A percentile compares a stretch with the other conserved stretches of the same genome.
Evolutionary conservation across 2,888 invertebrate genomes (phyloP).

Genomic region (Caradrina clavipalpis): DNA sequence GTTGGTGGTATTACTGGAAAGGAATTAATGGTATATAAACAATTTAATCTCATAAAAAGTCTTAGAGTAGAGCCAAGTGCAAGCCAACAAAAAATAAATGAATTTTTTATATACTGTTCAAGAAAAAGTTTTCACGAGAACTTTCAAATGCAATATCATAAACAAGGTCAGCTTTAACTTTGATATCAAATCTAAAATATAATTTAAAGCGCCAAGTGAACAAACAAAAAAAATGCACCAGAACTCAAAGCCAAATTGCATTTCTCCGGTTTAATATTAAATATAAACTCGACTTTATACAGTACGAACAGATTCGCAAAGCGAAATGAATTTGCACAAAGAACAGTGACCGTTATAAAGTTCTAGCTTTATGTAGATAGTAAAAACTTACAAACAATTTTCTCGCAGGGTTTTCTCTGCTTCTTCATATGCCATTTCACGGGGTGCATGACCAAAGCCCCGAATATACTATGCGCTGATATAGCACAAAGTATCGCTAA

Average conservation of each 20-base stretch:
- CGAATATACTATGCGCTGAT: slow-evolving; percentile 92
- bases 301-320: slow-evolving; percentile 26
- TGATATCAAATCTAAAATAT: neutral
- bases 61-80: too few species aligned
- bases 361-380: slow-evolving; percentile 16
- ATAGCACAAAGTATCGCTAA: slow-evolving; percentile 93
- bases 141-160: neutral
- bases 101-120: neutral
- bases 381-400: slow-evolving; percentile 83
- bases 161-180: neutral
- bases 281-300: slow-evolving; percentile 23
- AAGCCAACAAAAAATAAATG: neutral
- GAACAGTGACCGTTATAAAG: slow-evolving; percentile 30
- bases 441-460: slow-evolving; percentile 93
- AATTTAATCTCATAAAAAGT: neutral
- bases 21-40: slow-evolving; percentile 3
- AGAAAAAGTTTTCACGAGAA: neutral
- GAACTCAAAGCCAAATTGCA: slow-evolving; percentile 28
- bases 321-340: slow-evolving; percentile 39
- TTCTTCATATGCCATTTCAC: slow-evolving; percentile 93
- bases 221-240: slow-evolving; percentile 6
- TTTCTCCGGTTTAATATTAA: slow-evolving; percentile 26
- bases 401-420: slow-evolving; percentile 81
- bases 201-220: slow-evolving; percentile 13
- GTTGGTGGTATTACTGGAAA: slow-evolving; percentile 88